Evolutionary conservation across 2,113 vertebrate genomes (phyloP).

Genomic region (Ondatra zibethicus): DNA sequence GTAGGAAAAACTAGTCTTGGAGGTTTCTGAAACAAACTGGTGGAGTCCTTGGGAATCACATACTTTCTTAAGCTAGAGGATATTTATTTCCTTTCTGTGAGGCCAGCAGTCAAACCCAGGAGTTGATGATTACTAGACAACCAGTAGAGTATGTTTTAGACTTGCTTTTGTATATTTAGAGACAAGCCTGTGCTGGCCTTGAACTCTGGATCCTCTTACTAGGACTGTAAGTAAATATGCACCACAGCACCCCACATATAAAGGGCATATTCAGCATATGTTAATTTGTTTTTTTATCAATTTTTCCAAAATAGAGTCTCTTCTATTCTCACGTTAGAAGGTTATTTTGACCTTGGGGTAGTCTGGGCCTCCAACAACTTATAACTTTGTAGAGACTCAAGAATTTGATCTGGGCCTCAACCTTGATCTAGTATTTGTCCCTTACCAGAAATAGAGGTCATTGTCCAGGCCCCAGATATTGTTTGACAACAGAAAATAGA

Average conservation of each 20-base stretch:
- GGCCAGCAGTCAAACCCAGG: not conserved
- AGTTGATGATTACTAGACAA: not conserved
- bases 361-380: not conserved
- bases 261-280: not conserved
- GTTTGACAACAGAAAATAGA: not conserved
- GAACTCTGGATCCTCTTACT: not conserved
- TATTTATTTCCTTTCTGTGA: not conserved
- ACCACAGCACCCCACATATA: not conserved
- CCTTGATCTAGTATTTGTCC: not conserved
- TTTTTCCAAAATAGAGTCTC: constrained; percentile 40
- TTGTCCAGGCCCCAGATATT: not conserved
- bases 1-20: not conserved
- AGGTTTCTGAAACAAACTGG: constrained; percentile 27
- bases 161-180: not conserved
- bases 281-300: not conserved
- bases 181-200: not conserved
- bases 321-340: no score
- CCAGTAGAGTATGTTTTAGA: not conserved
- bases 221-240: not conserved
- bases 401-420: not conserved
- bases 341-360: not conserved
- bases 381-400: not conserved
- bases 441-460: not conserved
- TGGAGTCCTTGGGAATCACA: not conserved
- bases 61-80: not conserved